Conservation (phyloP, 2,797 vertebrate species). For the Catostomus latipinnis region DNA sequence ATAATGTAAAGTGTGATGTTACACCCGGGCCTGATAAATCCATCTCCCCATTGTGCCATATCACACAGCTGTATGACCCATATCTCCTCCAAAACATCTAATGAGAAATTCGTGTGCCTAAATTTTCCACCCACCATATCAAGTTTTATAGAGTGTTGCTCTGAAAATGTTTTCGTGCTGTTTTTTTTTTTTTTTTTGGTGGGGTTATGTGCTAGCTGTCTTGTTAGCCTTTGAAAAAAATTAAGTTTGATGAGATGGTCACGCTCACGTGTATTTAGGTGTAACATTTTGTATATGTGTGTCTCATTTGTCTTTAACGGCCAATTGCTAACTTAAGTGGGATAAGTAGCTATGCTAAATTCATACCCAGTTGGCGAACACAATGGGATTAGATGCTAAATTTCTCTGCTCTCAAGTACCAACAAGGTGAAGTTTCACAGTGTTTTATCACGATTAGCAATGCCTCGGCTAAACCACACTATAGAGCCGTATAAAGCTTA, state of each 20-base stretch:
- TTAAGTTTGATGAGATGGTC: background rate
- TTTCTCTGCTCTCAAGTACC: background rate
- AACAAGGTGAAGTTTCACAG: conserved; percentile 11
- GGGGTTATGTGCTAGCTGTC: background rate
- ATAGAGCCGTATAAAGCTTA: conserved; percentile 30
- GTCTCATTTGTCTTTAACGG: conserved; percentile 11
- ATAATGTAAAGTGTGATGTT: conserved; percentile 41
- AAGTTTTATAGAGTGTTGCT: conserved; percentile 15
- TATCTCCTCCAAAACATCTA: conserved; percentile 48
- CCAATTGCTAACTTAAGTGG: conserved; percentile 49
- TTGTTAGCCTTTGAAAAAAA: conserved; percentile 1
- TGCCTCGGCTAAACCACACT: conserved; percentile 24
- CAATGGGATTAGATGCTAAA: conserved; percentile 34
- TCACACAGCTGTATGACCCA: conserved; percentile 49
- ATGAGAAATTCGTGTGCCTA: conserved; percentile 57
- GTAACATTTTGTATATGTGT: background rate
- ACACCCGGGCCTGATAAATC: conserved; percentile 55
- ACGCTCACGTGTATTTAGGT: background rate
- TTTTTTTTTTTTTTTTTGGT: background rate
- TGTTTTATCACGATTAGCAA: conserved; percentile 4
- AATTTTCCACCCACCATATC: conserved; percentile 36
- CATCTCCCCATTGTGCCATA: conserved; percentile 46
- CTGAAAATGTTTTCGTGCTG: conserved; percentile 25
- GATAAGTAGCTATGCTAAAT: conserved; percentile 56
- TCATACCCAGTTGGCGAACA: conserved; percentile 56